These are phyloP conservation scores for Scolanthus callimorphus DNA, from an alignment of 92 coral and sea anemone species.

Conservation along the genomic window DNA sequence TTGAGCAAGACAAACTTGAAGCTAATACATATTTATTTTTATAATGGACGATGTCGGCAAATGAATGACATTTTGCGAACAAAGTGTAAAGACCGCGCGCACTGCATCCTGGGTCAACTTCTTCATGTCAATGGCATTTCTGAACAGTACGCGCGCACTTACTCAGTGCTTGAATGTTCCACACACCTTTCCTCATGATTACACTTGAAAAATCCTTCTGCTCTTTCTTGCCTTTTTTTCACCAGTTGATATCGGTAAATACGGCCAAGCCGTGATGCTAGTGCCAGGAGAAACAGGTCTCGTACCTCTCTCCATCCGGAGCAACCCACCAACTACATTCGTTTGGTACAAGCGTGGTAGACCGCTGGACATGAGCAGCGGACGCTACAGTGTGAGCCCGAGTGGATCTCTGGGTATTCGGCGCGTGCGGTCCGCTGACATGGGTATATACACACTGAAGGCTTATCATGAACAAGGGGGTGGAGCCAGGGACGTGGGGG, in stretches of 20 bases:
- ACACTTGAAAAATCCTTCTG: too few relatives aligned
- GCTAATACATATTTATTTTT: too few relatives aligned
- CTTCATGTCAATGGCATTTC: too few relatives aligned
- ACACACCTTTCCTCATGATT: too few relatives aligned
- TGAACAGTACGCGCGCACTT: too few relatives aligned
- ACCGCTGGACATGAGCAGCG: constrained; percentile 22
- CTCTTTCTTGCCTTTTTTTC: too few relatives aligned
- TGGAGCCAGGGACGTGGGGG: constrained; percentile 11
- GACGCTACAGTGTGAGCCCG: constrained; percentile 33
- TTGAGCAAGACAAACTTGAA: too few relatives aligned
- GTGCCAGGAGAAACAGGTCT: constrained; percentile 26
- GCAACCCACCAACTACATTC: constrained; percentile 22
- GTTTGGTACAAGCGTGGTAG: constrained; percentile 37
- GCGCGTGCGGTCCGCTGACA: constrained; percentile 29
- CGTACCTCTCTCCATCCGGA: constrained; percentile 11
- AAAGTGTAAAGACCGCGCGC: too few relatives aligned
- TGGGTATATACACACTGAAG: constrained; percentile 32
- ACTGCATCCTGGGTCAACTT: too few relatives aligned
- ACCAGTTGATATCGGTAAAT: neutral
- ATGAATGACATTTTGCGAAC: too few relatives aligned
- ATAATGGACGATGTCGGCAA: too few relatives aligned
- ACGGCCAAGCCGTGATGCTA: constrained; percentile 15
- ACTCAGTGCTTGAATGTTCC: too few relatives aligned
- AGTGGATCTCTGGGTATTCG: constrained; percentile 37
- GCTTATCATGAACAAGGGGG: constrained; percentile 6